Conservation (phyloP, 2,888 invertebrate genomes). For the Sarcophaga variegata region DNA sequence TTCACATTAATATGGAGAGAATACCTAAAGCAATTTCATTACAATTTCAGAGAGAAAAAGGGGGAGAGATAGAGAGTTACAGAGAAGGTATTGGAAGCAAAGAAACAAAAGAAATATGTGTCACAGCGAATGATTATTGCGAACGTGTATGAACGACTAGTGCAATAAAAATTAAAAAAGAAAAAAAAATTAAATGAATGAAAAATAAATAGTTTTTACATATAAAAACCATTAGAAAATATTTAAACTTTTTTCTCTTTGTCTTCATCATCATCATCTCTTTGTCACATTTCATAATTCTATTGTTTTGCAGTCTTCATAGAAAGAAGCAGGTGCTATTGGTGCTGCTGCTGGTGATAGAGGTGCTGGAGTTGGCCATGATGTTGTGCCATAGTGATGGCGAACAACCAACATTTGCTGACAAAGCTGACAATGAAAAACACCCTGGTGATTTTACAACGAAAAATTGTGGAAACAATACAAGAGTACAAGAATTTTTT, state of each 20-base stretch:
- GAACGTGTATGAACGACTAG: no score
- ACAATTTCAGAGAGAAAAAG: no score
- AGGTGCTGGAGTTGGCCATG: neutral
- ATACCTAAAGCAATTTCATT: no score
- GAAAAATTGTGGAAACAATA: neutral
- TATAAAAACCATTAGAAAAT: neutral
- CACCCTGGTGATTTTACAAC: neutral
- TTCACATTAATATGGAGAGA: no score
- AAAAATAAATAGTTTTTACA: neutral
- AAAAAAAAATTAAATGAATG: neutral
- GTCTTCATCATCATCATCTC: neutral
- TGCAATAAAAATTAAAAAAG: neutral
- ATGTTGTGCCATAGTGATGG: neutral
- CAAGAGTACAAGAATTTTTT: neutral
- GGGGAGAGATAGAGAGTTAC: no score
- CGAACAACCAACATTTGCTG: neutral
- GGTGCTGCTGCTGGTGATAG: neutral
- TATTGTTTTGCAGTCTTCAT: neutral
- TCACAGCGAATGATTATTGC: no score
- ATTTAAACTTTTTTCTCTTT: neutral
- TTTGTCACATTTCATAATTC: neutral
- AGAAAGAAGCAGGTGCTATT: neutral
- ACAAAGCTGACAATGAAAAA: neutral
- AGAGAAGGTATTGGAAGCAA: no score
- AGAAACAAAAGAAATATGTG: no score